Evolutionary conservation across 2,888 invertebrate species (phyloP).

Genomic region (Drosophila vallismaia): DNA sequence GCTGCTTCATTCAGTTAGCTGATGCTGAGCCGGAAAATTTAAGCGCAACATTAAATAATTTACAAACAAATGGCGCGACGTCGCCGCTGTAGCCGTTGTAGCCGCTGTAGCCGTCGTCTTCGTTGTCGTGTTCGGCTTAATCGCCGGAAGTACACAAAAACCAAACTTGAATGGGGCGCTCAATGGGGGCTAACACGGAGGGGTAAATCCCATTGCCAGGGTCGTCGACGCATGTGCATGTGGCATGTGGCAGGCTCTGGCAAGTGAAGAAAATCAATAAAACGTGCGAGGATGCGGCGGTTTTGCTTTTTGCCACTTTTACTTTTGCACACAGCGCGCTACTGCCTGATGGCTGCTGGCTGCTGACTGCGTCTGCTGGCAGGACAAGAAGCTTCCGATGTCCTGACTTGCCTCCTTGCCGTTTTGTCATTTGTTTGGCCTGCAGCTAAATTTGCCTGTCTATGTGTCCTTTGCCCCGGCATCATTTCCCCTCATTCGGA

Average conservation of each 20-base stretch:
- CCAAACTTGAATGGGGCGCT: slow-evolving; percentile 27
- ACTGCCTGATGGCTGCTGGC: no score
- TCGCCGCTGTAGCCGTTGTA: slow-evolving; percentile 9
- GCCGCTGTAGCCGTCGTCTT: not conserved
- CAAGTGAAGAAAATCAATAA: slow-evolving; percentile 72
- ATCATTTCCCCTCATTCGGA: slow-evolving; percentile 3
- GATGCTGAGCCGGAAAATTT: slow-evolving; percentile 75
- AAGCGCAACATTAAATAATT: slow-evolving; percentile 80
- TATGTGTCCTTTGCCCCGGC: slow-evolving; percentile 24
- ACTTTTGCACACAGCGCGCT: slow-evolving; percentile 62
- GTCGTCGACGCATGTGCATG: slow-evolving; percentile 75
- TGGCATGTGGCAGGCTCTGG: slow-evolving; percentile 44
- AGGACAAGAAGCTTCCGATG: slow-evolving; percentile 73
- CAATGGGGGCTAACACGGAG: slow-evolving; percentile 16
- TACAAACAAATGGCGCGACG: slow-evolving; percentile 77
- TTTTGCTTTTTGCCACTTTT: slow-evolving; percentile 67
- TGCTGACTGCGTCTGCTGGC: slow-evolving; percentile 56
- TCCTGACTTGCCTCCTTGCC: slow-evolving; percentile 29
- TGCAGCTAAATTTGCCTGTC: slow-evolving; percentile 72
- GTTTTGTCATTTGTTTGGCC: slow-evolving; percentile 77
- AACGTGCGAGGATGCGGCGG: slow-evolving; percentile 65
- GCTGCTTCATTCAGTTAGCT: slow-evolving; percentile 38
- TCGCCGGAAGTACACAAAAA: slow-evolving; percentile 71
- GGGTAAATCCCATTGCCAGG: slow-evolving; percentile 33
- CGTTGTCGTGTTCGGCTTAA: slow-evolving; percentile 58